Evolutionary conservation across 2,888 invertebrate genomes (phyloP).

Genomic region (Chloroclysta siterata): DNA sequence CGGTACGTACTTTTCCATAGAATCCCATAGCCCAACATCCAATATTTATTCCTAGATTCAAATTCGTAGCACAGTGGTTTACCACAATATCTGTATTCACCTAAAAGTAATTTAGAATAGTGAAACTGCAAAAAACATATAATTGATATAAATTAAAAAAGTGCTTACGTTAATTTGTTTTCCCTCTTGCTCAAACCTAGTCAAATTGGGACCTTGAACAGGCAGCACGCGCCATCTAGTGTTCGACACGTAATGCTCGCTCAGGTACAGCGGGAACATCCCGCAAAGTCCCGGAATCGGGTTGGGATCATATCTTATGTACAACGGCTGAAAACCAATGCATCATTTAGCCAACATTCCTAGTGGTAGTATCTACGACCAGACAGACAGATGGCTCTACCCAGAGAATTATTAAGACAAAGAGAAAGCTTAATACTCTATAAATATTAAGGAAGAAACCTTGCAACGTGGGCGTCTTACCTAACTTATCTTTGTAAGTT

Average conservation of each 20-base stretch:
- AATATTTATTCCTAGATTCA: slow-evolving; percentile 69
- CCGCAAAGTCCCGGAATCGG: slow-evolving; percentile 73
- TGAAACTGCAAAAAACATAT: background rate
- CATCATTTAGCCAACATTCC: slow-evolving; percentile 35
- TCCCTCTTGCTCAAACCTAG: slow-evolving; percentile 76
- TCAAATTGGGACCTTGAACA: slow-evolving; percentile 60
- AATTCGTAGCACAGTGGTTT: slow-evolving; percentile 78
- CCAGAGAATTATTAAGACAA: slow-evolving; percentile 23
- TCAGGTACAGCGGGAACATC: slow-evolving; percentile 71
- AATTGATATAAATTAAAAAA: background rate
- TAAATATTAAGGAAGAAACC: slow-evolving; percentile 22
- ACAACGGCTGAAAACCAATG: slow-evolving; percentile 69
- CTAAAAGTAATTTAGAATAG: slow-evolving; percentile 48
- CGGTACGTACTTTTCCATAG: slow-evolving; percentile 68
- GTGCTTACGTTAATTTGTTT: slow-evolving; percentile 57
- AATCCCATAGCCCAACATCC: slow-evolving; percentile 70
- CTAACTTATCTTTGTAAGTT: slow-evolving; percentile 32
- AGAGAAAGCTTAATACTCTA: slow-evolving; percentile 12
- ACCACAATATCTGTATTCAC: slow-evolving; percentile 73
- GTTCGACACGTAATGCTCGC: slow-evolving; percentile 73
- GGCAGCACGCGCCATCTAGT: slow-evolving; percentile 77
- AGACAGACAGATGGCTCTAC: slow-evolving; percentile 30
- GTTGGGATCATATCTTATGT: slow-evolving; percentile 74
- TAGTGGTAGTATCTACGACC: slow-evolving; percentile 7
- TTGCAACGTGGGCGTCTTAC: slow-evolving; percentile 18